A percentile compares a stretch with the other conserved stretches of the same genome.
Conservation (phyloP, 2,888 invertebrate genomes). For the Tubulanus polymorphus region DNA sequence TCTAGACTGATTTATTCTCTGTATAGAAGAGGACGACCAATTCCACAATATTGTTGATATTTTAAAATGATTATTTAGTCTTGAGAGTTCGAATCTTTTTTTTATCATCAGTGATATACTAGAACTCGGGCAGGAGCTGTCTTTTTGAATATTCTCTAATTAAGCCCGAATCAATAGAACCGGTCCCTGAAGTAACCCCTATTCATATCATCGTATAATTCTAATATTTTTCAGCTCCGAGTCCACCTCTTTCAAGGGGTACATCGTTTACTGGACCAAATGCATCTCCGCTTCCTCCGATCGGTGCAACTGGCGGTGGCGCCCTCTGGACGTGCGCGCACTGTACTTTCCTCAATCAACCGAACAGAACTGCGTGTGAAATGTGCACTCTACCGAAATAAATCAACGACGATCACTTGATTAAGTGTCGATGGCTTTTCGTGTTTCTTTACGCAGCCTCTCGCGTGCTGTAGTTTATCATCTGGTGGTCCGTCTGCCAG, state of each 20-base stretch:
- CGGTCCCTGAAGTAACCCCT: neutral
- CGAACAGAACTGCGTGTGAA: conserved; percentile 74
- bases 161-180: neutral
- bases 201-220: neutral
- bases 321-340: conserved; percentile 83
- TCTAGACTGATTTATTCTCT: too few species aligned
- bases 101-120: neutral
- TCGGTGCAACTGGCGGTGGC: conserved; percentile 27
- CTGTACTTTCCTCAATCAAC: conserved; percentile 88
- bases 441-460: neutral
- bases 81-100: neutral
- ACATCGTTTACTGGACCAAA: conserved; percentile 37
- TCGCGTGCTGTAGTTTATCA: neutral
- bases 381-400: conserved; percentile 79
- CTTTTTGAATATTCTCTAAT: too few species aligned
- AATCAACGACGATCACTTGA: conserved; percentile 2
- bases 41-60: too few species aligned
- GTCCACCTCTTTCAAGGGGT: conserved; percentile 28
- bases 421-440: neutral
- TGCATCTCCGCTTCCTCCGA: conserved; percentile 35
- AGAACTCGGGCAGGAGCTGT: too few species aligned
- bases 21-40: too few species aligned
- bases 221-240: conserved; percentile 24
- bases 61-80: too few species aligned
- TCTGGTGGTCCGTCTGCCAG: neutral